These are phyloP conservation scores for Drosophila malerkotliana DNA, from an alignment of 1,140 invertebrate genomes.

Conservation along the genomic window DNA sequence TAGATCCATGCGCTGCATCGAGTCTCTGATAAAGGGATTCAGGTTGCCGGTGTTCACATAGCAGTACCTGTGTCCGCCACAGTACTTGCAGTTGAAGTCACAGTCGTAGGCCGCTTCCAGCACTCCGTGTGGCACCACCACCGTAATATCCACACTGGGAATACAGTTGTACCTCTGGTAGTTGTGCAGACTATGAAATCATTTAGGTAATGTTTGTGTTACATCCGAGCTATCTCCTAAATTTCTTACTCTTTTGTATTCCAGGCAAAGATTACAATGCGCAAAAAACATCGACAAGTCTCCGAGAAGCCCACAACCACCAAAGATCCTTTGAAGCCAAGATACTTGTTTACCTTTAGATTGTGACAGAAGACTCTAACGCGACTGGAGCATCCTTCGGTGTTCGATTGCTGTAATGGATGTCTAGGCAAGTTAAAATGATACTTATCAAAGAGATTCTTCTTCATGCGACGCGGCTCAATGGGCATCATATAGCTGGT, in stretches of 20 bases:
- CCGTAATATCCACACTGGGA: constrained; percentile 53
- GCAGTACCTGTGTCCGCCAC: constrained; percentile 11
- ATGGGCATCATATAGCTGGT: constrained; percentile 61
- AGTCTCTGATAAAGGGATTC: constrained; percentile 51
- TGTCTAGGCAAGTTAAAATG: too few relatives aligned
- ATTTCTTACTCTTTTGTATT: constrained; percentile 52
- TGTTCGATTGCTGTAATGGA: too few relatives aligned
- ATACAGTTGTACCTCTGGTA: constrained; percentile 47
- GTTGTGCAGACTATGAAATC: constrained; percentile 21
- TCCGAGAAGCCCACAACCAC: constrained; percentile 53
- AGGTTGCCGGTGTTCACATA: constrained; percentile 34
- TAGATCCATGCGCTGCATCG: constrained; percentile 54
- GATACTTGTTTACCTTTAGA: constrained; percentile 34
- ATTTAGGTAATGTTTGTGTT: not conserved
- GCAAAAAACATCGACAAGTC: constrained; percentile 43
- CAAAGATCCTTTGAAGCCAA: constrained; percentile 27
- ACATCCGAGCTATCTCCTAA: not conserved
- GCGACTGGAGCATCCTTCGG: not conserved
- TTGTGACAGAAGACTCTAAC: constrained; percentile 56
- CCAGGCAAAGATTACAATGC: constrained; percentile 57
- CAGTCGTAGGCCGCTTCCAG: constrained; percentile 58
- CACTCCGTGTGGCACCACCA: constrained; percentile 44
- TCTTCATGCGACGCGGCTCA: constrained; percentile 51
- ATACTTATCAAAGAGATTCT: constrained; percentile 28
- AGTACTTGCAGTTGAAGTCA: constrained; percentile 29